Evolutionary conservation across 2,113 vertebrate species (phyloP), one percentile per base, ranked within the genome.

Genomic region (Corythornis madagascariensis): DNA sequence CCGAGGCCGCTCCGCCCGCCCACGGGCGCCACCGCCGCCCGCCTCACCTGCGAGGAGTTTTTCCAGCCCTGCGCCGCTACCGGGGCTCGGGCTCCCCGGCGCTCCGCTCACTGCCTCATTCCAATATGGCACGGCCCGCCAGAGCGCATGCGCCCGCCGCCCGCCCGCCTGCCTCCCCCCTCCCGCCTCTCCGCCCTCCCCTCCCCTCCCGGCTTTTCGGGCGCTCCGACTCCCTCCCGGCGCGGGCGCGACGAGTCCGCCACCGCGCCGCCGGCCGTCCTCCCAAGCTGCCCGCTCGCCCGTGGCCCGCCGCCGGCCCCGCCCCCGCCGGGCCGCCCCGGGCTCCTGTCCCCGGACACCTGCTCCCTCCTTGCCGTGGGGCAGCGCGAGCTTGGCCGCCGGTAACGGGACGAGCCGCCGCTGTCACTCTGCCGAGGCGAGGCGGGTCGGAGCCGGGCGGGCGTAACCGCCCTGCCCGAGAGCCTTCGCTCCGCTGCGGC

Each of bases 201-300:
- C 96, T 87, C 84, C 94, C 90, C 96, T 90, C 93, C 50, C 87
- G 92, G 91, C 90, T 38, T 93, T 90, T 90, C 52, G 89, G 84
- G 93, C 95, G 90, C 90, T 89, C 90, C 84, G 85, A 48, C 86
- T 92, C 90, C 89, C 83, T 69, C 45, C n/a, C 26, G 59, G 53
- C 83, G 78, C 83, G 63, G 83, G 60, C 48, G 47, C 89, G 89
- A 33, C 28, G 79, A 48, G 29, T 29, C 71, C 50, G 43, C 43
- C 48, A 64, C 71, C 38, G 31, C 29, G 50, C 70, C 63, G 48
- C 64, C 38, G 12, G 7, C 57, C 22, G 14, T 21, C 10, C 52
- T 15, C 42, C n/a, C 63, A 20, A 16, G 12, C 45, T 29, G 45
- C 40, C 19, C 76, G 55, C 31, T n/a, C 31, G 40, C 40, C 50